Percentiles rank a stretch among this genome's conserved stretches.
phyloP scores from a whole-genome alignment of 1,140 invertebrate genomes.

The Drosophila repleta region DNA sequence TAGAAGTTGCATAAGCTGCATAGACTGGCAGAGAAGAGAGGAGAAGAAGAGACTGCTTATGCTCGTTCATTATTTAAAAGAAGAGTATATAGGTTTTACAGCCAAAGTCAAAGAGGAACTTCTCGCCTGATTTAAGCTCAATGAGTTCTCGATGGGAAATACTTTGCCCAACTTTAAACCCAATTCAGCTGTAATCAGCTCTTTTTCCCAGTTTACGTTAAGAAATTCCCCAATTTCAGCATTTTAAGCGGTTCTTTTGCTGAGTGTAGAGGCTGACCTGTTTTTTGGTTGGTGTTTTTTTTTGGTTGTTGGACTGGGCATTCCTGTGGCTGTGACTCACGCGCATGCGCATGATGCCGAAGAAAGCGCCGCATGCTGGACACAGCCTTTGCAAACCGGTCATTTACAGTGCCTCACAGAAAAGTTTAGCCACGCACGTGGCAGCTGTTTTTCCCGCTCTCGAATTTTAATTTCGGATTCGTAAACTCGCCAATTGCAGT shows the following conservation, averaged over 20 bases:
- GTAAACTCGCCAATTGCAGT: slow-evolving; percentile 38
- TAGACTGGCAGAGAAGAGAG: too few species aligned
- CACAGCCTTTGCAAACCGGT: slow-evolving; percentile 57
- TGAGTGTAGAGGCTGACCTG: slow-evolving; percentile 16
- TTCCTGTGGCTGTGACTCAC: slow-evolving; percentile 65
- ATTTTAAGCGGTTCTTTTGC: background rate
- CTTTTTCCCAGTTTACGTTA: background rate
- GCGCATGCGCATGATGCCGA: slow-evolving; percentile 2
- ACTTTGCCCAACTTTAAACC: too few species aligned
- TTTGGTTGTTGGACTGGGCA: slow-evolving; percentile 36
- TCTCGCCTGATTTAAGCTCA: too few species aligned
- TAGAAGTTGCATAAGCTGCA: too few species aligned
- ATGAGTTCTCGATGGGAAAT: too few species aligned
- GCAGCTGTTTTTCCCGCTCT: slow-evolving; percentile 24
- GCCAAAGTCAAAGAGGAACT: too few species aligned
- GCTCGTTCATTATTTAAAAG: too few species aligned
- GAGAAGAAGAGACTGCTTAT: background rate
- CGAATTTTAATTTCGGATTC: slow-evolving; percentile 12
- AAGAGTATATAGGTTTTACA: too few species aligned
- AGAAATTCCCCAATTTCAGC: background rate
- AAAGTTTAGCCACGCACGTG: slow-evolving; percentile 57
- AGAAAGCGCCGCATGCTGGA: slow-evolving; percentile 52
- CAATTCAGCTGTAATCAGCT: too few species aligned
- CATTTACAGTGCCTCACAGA: slow-evolving; percentile 44
- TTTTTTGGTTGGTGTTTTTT: background rate